Evolutionary conservation across 2,888 invertebrate genomes (phyloP), one percentile per base, ranked within the genome.

Genomic region (Cerceris rybyensis): DNA sequence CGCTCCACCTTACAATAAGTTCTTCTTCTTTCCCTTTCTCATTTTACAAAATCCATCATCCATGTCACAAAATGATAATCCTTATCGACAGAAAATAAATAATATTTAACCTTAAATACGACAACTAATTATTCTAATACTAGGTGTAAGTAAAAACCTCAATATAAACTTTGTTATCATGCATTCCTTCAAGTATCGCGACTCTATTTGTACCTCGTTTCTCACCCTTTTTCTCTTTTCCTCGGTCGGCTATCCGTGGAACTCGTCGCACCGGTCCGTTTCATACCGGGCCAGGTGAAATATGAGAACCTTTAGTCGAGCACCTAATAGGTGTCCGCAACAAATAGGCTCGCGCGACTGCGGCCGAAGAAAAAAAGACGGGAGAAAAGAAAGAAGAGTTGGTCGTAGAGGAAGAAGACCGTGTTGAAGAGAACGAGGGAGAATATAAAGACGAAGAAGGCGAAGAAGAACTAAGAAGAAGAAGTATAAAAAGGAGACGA

Each of bases 251-350:
- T 13, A 13, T 17, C 50, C 39, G 49, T 42, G 58, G 28, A 83
- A 78, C 72, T 70, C 61, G 72, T 70, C 75, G 70, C 61, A 54
- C 68, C 70, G 81, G 83, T 55, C 75, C 52, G 80, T 69, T 74
- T 82, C 74, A 60, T 70, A 71, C 46, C 59, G 52, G 71, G 69
- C 66, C 58, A 50, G 50, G 39, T 84, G 85, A 83, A 78, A 85
- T 84, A 86, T 80, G 82, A 82, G 79, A 64, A 59, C 70, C 76
- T 78, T 81, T 78, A 72, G 76, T 81, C 78, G 66, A 60, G 57
- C 66, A 66, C 66, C 80, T 87, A 87, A 87, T 83, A 87, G 78
- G 82, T 78, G 78, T 78, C 77, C 64, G 64, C 76, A 61, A 73
- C 75, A 84, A 83, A 81, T 82, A 81, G 74, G 74, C 63, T 71